Evolutionary conservation across 2,113 vertebrate genomes (phyloP).

Genomic region (Oxygymnocypris stewartii): DNA sequence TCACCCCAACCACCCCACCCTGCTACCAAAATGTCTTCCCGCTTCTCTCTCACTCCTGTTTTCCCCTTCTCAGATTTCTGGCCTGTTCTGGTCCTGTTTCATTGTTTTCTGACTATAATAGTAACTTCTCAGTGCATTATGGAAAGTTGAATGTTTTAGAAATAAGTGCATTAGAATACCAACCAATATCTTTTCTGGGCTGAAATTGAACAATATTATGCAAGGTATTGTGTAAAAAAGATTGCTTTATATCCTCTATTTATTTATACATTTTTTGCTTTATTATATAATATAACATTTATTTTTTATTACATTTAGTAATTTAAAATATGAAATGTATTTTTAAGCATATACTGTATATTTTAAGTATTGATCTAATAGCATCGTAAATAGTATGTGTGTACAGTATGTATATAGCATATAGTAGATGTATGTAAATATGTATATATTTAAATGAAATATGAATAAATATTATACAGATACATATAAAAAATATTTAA

Average conservation of each 20-base stretch:
- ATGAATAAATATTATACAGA: background rate
- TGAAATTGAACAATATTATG: background rate
- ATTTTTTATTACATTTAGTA: background rate
- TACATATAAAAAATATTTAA: no score
- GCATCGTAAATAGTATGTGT: background rate
- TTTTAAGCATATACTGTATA: no score
- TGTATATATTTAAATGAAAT: background rate
- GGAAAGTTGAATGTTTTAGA: background rate
- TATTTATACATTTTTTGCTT: background rate
- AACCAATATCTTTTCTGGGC: background rate
- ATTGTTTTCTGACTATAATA: slow-evolving; percentile 9
- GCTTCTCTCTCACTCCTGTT: slow-evolving; percentile 16
- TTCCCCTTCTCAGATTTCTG: slow-evolving; percentile 45
- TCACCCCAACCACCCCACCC: slow-evolving; percentile 52
- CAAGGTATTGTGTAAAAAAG: background rate
- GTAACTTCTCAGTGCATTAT: background rate
- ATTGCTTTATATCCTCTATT: background rate
- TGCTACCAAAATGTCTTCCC: slow-evolving; percentile 48
- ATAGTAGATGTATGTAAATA: no score
- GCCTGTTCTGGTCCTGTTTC: background rate
- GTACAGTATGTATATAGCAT: no score
- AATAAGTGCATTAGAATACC: background rate
- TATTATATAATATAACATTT: background rate
- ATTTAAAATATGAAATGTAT: no score
- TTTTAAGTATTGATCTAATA: background rate